Conservation (phyloP, 1,140 invertebrate genomes). For the Nasonia giraulti region DNA sequence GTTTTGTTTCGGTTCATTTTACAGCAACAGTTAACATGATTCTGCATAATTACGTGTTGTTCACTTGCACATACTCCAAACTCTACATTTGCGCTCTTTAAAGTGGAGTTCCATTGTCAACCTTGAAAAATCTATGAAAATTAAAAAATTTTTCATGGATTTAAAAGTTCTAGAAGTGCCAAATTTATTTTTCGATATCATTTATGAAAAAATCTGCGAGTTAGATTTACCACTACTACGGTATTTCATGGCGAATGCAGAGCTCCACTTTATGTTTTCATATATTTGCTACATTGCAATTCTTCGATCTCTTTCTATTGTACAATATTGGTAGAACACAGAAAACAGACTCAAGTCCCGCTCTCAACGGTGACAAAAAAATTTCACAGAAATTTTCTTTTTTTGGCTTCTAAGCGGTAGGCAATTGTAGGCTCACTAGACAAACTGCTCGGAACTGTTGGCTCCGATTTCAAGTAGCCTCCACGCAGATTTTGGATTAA, state of each 20-base stretch:
- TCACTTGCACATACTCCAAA: neutral
- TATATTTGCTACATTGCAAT: neutral
- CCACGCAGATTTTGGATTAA: conserved; percentile 97
- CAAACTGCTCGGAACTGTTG: conserved; percentile 91
- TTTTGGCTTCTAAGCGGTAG: conserved; percentile 21
- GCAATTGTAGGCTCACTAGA: conserved; percentile 76
- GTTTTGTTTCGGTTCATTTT: neutral
- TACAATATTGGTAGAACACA: conserved; percentile 16
- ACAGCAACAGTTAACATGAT: conserved; percentile 22
- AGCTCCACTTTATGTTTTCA: conserved; percentile 4
- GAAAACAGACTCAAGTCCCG: neutral
- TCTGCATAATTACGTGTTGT: neutral
- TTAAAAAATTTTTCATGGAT: neutral
- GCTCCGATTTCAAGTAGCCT: conserved; percentile 94
- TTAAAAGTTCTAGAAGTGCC: neutral
- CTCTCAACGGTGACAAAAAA: conserved; percentile 20
- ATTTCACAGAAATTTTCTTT: conserved; percentile 52
- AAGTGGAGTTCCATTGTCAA: neutral
- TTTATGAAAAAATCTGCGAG: neutral
- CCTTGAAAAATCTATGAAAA: neutral
- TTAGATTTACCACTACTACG: neutral
- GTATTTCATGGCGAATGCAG: neutral
- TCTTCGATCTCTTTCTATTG: neutral
- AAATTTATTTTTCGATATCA: neutral
- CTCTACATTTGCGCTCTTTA: neutral